A percentile compares a stretch with the other conserved stretches of the same genome.
phyloP scores from a whole-genome alignment of 92 coral and sea anemone genomes.

The Parazoanthus atlanticus region DNA sequence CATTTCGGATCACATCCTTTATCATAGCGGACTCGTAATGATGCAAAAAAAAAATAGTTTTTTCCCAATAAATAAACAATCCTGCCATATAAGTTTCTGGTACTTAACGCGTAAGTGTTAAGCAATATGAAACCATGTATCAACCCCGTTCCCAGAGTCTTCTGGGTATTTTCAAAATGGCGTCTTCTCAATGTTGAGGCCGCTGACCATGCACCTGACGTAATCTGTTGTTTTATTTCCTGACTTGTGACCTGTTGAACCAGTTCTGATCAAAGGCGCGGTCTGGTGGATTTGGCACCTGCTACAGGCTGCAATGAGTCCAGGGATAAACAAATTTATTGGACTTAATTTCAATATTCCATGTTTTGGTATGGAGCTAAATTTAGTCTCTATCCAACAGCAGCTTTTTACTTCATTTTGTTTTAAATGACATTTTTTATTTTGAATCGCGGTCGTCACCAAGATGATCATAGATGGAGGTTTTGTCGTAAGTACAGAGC shows the following conservation, averaged over 20 bases:
- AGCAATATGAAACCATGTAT: too few species aligned
- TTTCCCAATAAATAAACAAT: too few species aligned
- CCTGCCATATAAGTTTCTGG: too few species aligned
- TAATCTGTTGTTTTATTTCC: background rate
- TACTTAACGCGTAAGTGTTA: too few species aligned
- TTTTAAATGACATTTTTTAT: too few species aligned
- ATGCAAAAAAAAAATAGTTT: too few species aligned
- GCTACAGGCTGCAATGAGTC: background rate
- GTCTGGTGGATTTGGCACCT: background rate
- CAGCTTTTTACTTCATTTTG: background rate
- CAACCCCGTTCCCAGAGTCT: too few species aligned
- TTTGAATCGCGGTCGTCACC: background rate
- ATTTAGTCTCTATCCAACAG: background rate
- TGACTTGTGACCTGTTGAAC: constrained; percentile 21
- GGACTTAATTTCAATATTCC: background rate
- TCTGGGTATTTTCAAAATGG: too few species aligned
- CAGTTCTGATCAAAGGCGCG: constrained; percentile 16
- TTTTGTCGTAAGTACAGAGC: background rate
- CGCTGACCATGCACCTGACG: too few species aligned
- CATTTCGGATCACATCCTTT: background rate
- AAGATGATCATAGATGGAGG: too few species aligned
- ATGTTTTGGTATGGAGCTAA: background rate
- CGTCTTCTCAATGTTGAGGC: background rate
- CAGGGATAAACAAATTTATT: background rate
- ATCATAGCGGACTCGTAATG: background rate